Evolutionary conservation across 2,888 invertebrate genomes (phyloP), one percentile per base, ranked within the genome.

Genomic region (Argynnis bischoffii): DNA sequence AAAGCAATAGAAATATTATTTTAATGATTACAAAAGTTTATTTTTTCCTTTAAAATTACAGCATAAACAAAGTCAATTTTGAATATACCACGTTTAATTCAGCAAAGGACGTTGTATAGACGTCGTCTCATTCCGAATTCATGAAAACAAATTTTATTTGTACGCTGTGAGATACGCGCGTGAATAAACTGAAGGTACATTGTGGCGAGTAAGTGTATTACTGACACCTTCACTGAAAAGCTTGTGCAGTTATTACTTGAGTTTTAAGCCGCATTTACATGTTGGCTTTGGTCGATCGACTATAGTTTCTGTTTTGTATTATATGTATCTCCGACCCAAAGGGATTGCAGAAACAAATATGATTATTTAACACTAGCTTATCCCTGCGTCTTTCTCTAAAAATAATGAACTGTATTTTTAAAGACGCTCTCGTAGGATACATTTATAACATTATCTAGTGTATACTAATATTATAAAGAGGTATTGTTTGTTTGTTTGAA

Each of bases 81-180:
- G 8, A 41, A 11, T 55, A 63, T 47, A 41, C 15, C 21, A 14
- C 26, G 11, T 47, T 47, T 14, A 64, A 55, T 64, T 46, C 63
- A 55, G 18, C 57, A 50, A 55, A 64, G 35, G 60, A 50, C 48
- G 54, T 16, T 46, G 35, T 50, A 63, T 55, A 63, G 67, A 57
- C 64, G 48, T 55, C 51, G 13, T n/a, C 68, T 65, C 70, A 66
- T 70, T 69, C 54, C 6, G 60, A 51, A 70, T 70, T 70, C 70
- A 70, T 70, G 69, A 48, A 69, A 70, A 68, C 70, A 70, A 70
- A 69, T 69, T 70, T 70, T 70, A 69, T 70, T 69, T 70, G 68
- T 63, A 21, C 48, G 55, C 69, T 53, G 51, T 51, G 68, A 61
- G 69, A 69, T 64, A 65, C 65, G 68, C 35, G 61, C 55, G 50